Conservation (phyloP, 2,113 vertebrate genomes). For the Misgurnus anguillicaudatus region DNA sequence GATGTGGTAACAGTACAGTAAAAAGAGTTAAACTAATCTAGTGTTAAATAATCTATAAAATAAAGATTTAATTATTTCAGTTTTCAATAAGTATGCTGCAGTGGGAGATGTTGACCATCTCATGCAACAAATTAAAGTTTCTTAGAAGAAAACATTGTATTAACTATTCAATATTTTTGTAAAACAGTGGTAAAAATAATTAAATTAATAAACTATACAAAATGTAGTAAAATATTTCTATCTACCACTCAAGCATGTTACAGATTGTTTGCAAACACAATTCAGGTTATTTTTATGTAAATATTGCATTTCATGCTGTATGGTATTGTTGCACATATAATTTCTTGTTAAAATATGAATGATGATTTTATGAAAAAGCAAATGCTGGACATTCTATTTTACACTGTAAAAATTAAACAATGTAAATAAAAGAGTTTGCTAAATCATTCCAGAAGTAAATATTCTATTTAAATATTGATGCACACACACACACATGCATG, state of each 20-base stretch:
- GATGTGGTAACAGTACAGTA: too few relatives aligned
- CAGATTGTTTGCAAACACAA: not conserved
- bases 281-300: constrained; percentile 21
- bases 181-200: not conserved
- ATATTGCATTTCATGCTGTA: constrained; percentile 9
- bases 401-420: constrained; percentile 57
- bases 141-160: not conserved
- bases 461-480: too few relatives aligned
- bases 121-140: not conserved
- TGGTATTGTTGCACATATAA: constrained; percentile 25
- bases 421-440: constrained; percentile 40
- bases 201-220: not conserved
- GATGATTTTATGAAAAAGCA: constrained; percentile 43
- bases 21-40: too few relatives aligned
- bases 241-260: not conserved
- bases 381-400: constrained; percentile 73
- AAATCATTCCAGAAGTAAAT: not conserved
- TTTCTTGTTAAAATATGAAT: constrained; percentile 33
- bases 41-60: too few relatives aligned
- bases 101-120: constrained; percentile 55
- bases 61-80: not conserved
- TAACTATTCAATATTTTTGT: not conserved
- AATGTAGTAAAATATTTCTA: not conserved
- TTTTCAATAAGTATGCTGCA: constrained; percentile 1
- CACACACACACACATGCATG: too few relatives aligned